Conservation (phyloP, 2,113 vertebrate species). For the Oreochromis aureus region DNA sequence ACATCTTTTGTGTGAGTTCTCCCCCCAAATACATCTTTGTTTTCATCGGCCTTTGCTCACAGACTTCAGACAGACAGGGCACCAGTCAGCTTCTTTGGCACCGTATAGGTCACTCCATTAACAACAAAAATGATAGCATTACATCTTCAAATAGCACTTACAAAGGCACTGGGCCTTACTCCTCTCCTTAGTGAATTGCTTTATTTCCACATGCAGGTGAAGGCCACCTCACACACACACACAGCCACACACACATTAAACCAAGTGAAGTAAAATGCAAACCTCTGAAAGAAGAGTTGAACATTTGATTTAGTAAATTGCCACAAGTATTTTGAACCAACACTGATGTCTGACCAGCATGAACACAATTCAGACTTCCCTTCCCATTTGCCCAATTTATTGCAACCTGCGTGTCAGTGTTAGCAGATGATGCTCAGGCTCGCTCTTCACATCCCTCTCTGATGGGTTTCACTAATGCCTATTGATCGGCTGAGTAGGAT, state of each 20-base stretch:
- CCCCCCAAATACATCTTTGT: not conserved
- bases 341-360: constrained; percentile 2
- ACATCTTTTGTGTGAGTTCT: not conserved
- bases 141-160: not conserved
- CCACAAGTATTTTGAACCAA: constrained; percentile 2
- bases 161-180: not conserved
- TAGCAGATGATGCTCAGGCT: constrained; percentile 42
- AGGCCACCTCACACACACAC: not conserved
- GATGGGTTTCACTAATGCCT: constrained; percentile 67
- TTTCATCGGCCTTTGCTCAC: not conserved
- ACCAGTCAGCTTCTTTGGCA: constrained; percentile 14
- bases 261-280: not conserved
- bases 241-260: not conserved
- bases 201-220: not conserved
- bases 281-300: not conserved
- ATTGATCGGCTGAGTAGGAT: constrained; percentile 68
- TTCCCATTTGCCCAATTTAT: constrained; percentile 46
- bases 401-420: constrained; percentile 8
- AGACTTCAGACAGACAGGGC: not conserved
- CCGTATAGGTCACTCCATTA: constrained; percentile 8
- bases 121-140: not conserved
- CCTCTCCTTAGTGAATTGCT: not conserved
- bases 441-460: constrained; percentile 41
- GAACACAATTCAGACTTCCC: constrained; percentile 10
- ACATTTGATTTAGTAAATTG: not conserved